Evolutionary conservation across 1,140 invertebrate genomes (phyloP).

Genomic region (Pemphigus obesinymphae): DNA sequence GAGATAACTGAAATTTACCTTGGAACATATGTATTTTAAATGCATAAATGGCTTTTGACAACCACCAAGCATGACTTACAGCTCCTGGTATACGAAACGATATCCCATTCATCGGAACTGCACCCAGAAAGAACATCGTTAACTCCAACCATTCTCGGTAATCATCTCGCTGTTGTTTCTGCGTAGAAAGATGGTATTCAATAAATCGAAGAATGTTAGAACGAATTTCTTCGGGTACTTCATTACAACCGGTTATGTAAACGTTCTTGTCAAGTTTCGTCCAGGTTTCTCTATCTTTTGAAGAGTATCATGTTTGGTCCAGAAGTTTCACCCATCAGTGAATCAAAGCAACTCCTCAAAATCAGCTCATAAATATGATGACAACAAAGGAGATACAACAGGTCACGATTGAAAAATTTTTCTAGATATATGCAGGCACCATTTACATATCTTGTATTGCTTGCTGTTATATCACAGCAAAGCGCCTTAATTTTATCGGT

Average conservation of each 20-base stretch:
- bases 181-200: constrained; percentile 17
- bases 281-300: constrained; percentile 22
- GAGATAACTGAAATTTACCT: not conserved
- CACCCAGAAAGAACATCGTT: constrained; percentile 7
- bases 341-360: constrained; percentile 25
- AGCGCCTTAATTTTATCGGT: constrained; percentile 41
- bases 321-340: constrained; percentile 5
- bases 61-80: not conserved
- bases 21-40: not conserved
- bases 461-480: constrained; percentile 43
- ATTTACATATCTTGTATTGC: constrained; percentile 40
- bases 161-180: constrained; percentile 42
- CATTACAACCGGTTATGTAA: too few species aligned
- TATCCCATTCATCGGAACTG: not conserved
- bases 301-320: constrained; percentile 42
- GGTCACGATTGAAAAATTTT: constrained; percentile 30
- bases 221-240: not conserved
- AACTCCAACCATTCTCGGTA: constrained; percentile 47
- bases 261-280: constrained; percentile 43
- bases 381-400: constrained; percentile 42
- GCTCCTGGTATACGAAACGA: not conserved
- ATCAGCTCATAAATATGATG: constrained; percentile 45
- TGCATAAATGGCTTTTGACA: not conserved
- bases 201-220: constrained; percentile 10
- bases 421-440: constrained; percentile 42